Base-by-base conservation (phyloP, 2,888 invertebrate genomes). In the Myopa tessellatipennis region DNA sequence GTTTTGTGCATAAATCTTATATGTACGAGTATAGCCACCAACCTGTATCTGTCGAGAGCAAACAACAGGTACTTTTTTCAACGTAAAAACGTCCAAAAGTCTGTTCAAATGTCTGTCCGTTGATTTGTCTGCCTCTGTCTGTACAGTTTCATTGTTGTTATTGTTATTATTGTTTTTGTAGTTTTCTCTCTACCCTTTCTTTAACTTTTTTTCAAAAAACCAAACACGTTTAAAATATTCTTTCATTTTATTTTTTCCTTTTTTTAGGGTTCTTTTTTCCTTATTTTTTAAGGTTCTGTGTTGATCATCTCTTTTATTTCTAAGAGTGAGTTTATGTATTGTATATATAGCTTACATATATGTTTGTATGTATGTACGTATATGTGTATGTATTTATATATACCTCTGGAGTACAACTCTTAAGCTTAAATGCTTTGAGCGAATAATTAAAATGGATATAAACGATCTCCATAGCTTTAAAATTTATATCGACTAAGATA, bases 31-130 rank as follows among this genome's bases (percentile, higher is more conserved):
- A 16, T 34, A 38, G 16, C 67, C 40, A 40, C 38, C 67, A 38
- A 36, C 40, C 67, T 67, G 40, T 67, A 34, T 67, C 7, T 18
- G n/a, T 34, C 67, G 26, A 63, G 10, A 14, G 14, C 63, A 10
- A 16, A 36, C 67, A 67, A 67, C 67, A 67, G 67, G 67, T 67
- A 67, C 67, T 67, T 67, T 38, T 45, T 38, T 67, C 67, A n/a
- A 14, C 55, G 55, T n/a, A 4, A n/a, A 2, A 16, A 5, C 55
- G 14, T 50, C 50, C 50, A 14, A 10, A n/a, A n/a, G n/a, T 26
- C 63, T 69, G 14, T 50, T 3, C 50, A 14, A 10, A n/a, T 2
- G n/a, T 26, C 63, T 69, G 26, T 69, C 18, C 52, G 52, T 50
- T 45, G 38, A 68, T 68, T 14, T 70, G 34, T 70, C 26, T 70